A percentile compares a stretch with the other conserved stretches of the same genome.
These are phyloP conservation scores for Phoxinus phoxinus DNA, from an alignment of 2,113 vertebrate species.

Conservation along the genomic window DNA sequence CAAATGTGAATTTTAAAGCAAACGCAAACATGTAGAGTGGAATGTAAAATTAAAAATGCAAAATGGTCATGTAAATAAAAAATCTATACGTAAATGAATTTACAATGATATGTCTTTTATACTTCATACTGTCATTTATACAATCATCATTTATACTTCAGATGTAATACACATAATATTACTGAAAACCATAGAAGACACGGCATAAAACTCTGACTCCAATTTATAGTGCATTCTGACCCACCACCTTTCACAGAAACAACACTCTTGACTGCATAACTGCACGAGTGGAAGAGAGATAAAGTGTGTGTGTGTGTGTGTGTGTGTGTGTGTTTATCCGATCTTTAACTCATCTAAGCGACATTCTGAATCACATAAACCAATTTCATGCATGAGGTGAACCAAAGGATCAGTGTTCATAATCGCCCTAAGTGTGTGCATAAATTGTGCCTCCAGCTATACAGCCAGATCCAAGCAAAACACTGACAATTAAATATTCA, in stretches of 20 bases:
- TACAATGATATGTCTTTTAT: neutral
- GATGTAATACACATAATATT: neutral
- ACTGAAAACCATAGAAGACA: neutral
- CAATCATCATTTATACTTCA: neutral
- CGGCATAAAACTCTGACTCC: neutral
- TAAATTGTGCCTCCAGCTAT: conserved; percentile 3
- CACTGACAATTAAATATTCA: conserved; percentile 15
- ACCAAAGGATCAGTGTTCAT: conserved; percentile 50
- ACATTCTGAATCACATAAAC: conserved; percentile 55
- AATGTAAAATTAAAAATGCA: neutral
- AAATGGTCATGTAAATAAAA: neutral
- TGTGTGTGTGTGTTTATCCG: conserved; percentile 40
- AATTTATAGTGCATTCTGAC: neutral
- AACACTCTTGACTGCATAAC: conserved; percentile 20
- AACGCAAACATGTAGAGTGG: neutral
- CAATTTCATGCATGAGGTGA: conserved; percentile 59
- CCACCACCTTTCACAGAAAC: neutral
- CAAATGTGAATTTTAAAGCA: neutral
- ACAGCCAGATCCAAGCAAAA: conserved; percentile 3
- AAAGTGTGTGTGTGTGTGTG: conserved; percentile 28
- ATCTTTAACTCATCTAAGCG: conserved; percentile 47
- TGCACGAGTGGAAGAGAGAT: conserved; percentile 19
- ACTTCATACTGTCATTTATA: too few relatives aligned
- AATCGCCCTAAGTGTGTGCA: conserved; percentile 15
- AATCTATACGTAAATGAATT: neutral